Conservation (phyloP, 2,888 invertebrate species). For the Drosophila multiciliata region DNA sequence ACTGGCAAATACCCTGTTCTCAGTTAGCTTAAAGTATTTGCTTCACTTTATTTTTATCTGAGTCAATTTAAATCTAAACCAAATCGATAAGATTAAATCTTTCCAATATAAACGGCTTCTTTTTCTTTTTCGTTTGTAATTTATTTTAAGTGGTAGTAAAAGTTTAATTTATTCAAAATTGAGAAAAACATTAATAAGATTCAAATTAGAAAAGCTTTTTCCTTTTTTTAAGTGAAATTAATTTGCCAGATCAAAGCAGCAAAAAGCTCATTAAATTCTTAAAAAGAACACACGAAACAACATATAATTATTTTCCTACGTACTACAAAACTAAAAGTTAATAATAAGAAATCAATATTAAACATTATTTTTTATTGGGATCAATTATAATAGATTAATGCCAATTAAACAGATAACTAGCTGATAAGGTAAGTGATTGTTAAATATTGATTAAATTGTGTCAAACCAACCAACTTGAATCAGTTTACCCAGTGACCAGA, state of each 20-base stretch:
- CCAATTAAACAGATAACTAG: background rate
- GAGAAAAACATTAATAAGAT: background rate
- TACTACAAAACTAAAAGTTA: background rate
- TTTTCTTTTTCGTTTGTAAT: background rate
- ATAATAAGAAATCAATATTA: background rate
- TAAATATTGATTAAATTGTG: background rate
- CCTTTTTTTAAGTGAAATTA: background rate
- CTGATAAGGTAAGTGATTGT: background rate
- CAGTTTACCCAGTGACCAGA: background rate
- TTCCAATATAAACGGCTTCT: background rate
- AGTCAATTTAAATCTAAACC: background rate
- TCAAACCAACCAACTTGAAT: background rate
- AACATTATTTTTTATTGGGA: background rate
- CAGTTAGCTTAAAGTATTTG: background rate
- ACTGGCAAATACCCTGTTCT: slow-evolving; percentile 6
- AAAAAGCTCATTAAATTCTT: background rate
- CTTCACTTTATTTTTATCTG: background rate
- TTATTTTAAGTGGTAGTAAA: background rate
- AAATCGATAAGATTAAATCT: background rate
- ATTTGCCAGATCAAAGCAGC: background rate
- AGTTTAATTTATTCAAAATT: background rate
- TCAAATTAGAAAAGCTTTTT: background rate
- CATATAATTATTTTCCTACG: background rate
- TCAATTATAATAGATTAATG: background rate
- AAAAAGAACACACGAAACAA: background rate